These are phyloP conservation scores for Exaiptasia diaphana DNA, from an alignment of 64 coral and sea anemone genomes.

Conservation along the genomic window DNA sequence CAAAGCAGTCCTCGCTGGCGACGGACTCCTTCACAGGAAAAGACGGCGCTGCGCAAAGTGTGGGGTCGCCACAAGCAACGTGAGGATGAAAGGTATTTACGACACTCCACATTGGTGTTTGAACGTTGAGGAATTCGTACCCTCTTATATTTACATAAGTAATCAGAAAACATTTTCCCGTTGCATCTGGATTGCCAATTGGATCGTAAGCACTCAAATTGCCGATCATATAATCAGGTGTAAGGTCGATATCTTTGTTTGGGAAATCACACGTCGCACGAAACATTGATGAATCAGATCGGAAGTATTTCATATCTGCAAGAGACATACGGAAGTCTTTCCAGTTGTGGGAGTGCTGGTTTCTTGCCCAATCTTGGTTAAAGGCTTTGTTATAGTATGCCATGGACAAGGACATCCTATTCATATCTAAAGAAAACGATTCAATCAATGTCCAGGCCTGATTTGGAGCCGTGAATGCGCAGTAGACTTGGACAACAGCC, in stretches of 20 bases:
- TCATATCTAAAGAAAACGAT: background rate
- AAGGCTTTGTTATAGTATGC: background rate
- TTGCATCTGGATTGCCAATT: background rate
- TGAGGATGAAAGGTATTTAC: no score
- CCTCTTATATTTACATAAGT: background rate
- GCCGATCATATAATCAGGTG: background rate
- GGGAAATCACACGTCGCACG: background rate
- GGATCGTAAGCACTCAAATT: background rate
- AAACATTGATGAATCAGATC: background rate
- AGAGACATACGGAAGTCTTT: background rate
- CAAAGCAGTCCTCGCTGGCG: no score
- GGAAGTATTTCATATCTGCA: background rate
- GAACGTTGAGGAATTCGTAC: background rate
- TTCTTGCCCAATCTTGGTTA: background rate
- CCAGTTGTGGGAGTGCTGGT: background rate
- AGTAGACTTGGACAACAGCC: background rate
- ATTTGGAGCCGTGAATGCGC: background rate
- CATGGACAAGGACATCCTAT: no score
- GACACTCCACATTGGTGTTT: no score
- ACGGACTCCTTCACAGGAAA: no score
- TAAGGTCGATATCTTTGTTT: background rate
- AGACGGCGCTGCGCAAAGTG: no score
- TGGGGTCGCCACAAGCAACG: no score
- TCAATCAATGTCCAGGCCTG: background rate
- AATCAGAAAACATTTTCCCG: background rate